phyloP scores from a whole-genome alignment of 2,888 invertebrate genomes.

The Tromatobia lineatoria region DNA sequence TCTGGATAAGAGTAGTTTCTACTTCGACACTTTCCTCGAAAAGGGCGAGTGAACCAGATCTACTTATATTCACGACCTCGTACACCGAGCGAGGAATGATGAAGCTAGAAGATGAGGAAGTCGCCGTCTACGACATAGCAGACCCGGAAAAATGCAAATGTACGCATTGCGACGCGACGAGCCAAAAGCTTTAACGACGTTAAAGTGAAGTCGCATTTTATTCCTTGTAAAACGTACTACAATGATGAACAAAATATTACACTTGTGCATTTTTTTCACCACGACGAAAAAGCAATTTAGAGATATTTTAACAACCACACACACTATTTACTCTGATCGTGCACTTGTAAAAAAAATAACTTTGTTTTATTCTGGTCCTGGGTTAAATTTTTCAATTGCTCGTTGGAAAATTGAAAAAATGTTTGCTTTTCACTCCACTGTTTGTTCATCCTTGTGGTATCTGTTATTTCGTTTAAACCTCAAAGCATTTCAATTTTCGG shows the following conservation, averaged over 20 bases:
- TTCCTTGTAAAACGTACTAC: slow-evolving; percentile 20
- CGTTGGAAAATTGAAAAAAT: no score
- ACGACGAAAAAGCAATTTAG: slow-evolving; percentile 7
- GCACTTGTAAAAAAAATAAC: not conserved
- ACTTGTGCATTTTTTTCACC: not conserved
- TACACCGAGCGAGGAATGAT: slow-evolving; percentile 32
- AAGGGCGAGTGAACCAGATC: slow-evolving; percentile 58
- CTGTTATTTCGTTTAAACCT: no score
- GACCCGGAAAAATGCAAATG: slow-evolving; percentile 61
- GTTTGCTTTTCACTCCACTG: no score
- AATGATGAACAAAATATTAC: not conserved
- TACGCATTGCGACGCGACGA: slow-evolving; percentile 67
- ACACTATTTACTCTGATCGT: not conserved
- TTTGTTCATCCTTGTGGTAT: no score
- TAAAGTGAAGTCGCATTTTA: slow-evolving; percentile 29
- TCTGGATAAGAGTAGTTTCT: slow-evolving; percentile 56
- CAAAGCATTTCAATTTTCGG: no score
- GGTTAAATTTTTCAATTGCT: no score
- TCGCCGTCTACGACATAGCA: not conserved
- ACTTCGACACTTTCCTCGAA: slow-evolving; percentile 66
- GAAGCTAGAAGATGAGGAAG: slow-evolving; percentile 23
- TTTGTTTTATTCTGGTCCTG: no score
- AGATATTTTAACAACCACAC: not conserved
- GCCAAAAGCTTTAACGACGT: slow-evolving; percentile 57
- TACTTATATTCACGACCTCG: slow-evolving; percentile 61